A percentile compares a stretch with the other conserved stretches of the same genome.
Evolutionary conservation across 2,113 vertebrate genomes (phyloP).

Genomic region (Odontesthes bonariensis): DNA sequence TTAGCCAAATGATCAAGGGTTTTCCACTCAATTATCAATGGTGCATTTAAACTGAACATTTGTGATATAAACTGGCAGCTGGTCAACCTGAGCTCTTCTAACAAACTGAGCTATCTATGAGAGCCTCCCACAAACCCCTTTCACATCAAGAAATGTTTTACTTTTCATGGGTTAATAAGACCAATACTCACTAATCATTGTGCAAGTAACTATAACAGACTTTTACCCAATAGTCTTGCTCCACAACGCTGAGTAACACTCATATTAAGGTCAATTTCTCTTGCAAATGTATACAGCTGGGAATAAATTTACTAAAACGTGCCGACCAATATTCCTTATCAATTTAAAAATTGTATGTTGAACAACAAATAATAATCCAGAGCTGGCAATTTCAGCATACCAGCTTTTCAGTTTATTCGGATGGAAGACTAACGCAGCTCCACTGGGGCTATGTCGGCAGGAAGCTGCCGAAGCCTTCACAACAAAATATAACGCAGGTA

Average conservation of each 20-base stretch:
- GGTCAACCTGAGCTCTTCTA: slow-evolving; percentile 62
- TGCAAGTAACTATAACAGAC: neutral
- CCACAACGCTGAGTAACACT: too few species aligned
- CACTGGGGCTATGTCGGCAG: slow-evolving; percentile 44
- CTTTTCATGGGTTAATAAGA: slow-evolving; percentile 2
- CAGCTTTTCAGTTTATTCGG: slow-evolving; percentile 44
- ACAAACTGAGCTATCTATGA: slow-evolving; percentile 60
- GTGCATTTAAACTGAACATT: slow-evolving; percentile 64
- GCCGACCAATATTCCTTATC: slow-evolving; percentile 60
- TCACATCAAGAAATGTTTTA: slow-evolving; percentile 32
- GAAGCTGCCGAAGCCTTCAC: slow-evolving; percentile 57
- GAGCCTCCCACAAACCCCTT: slow-evolving; percentile 48
- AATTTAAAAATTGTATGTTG: slow-evolving; percentile 29
- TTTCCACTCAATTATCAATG: slow-evolving; percentile 65
- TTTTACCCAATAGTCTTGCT: neutral
- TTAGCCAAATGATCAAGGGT: slow-evolving; percentile 47
- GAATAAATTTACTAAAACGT: slow-evolving; percentile 38
- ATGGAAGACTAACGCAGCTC: slow-evolving; percentile 38
- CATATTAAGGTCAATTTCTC: neutral
- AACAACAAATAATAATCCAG: slow-evolving; percentile 50
- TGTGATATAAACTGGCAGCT: slow-evolving; percentile 69
- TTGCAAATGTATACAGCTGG: neutral
- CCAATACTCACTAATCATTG: too few species aligned
- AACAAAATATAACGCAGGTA: slow-evolving; percentile 49
- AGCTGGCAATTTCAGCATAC: slow-evolving; percentile 48